A percentile compares a stretch with the other conserved stretches of the same genome.
These are phyloP conservation scores for Mactra quadrangularis DNA, from an alignment of 1,140 invertebrate species.

Conservation along the genomic window DNA sequence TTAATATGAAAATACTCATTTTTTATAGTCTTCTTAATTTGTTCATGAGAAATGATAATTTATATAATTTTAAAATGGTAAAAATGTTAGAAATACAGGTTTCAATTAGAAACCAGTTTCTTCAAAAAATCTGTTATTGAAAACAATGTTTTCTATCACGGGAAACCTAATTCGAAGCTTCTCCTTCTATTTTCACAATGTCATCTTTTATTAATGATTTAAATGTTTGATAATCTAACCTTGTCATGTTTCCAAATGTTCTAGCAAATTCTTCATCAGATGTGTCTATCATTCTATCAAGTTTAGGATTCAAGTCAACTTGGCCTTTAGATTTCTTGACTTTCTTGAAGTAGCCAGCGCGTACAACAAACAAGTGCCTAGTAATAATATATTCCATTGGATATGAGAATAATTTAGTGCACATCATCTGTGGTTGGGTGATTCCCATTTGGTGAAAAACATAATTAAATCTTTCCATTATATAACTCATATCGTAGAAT, in stretches of 20 bases:
- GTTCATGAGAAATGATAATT: too few relatives aligned
- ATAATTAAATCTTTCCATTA: constrained; percentile 75
- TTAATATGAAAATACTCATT: too few relatives aligned
- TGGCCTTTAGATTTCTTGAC: constrained; percentile 66
- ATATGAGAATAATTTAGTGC: constrained; percentile 71
- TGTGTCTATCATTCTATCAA: constrained; percentile 72
- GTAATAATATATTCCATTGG: constrained; percentile 70
- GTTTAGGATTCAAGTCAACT: constrained; percentile 72
- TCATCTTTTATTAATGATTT: constrained; percentile 33
- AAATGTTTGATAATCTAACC: constrained; percentile 72
- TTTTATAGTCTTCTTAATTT: too few relatives aligned
- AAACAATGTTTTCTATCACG: too few relatives aligned
- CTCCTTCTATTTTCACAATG: constrained; percentile 6
- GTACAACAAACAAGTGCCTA: constrained; percentile 73
- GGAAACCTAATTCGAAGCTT: too few relatives aligned
- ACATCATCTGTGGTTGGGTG: constrained; percentile 74
- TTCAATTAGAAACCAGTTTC: too few relatives aligned
- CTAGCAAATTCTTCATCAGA: constrained; percentile 70
- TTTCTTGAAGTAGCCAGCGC: constrained; percentile 74
- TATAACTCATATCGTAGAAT: constrained; percentile 65
- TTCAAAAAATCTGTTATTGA: too few relatives aligned
- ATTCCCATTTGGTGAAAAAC: constrained; percentile 75
- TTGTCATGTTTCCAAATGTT: constrained; percentile 70
- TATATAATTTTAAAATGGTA: too few relatives aligned
- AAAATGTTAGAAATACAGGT: too few relatives aligned